Conservation (phyloP, 2,888 invertebrate species). For the Chrysina gloriosa region DNA sequence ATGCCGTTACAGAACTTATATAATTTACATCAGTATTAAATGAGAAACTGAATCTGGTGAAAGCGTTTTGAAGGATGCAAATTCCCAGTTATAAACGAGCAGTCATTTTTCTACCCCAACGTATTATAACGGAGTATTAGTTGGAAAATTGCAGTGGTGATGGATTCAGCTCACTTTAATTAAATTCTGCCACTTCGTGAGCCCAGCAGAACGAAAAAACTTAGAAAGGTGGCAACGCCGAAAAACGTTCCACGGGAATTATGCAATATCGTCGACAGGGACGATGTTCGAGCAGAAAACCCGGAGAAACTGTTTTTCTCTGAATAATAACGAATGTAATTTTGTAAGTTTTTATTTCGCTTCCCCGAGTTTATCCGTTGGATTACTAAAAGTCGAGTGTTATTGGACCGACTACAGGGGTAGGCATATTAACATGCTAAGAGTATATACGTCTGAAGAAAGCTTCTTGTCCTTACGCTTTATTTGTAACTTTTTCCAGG, state of each 20-base stretch:
- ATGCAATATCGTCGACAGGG: constrained; percentile 39
- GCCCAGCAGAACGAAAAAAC: constrained; percentile 42
- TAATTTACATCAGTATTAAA: constrained; percentile 45
- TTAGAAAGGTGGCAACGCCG: constrained; percentile 46
- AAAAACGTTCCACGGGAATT: constrained; percentile 41
- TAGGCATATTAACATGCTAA: neutral
- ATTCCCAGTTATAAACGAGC: constrained; percentile 57
- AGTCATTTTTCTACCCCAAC: constrained; percentile 55
- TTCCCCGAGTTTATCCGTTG: neutral
- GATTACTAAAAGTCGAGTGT: neutral
- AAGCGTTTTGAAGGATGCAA: constrained; percentile 53
- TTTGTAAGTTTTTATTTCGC: constrained; percentile 30
- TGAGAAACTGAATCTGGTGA: constrained; percentile 45
- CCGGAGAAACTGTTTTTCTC: constrained; percentile 30
- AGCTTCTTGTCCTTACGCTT: neutral
- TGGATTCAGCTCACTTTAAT: constrained; percentile 58
- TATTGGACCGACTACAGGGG: neutral
- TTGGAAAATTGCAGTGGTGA: constrained; percentile 57
- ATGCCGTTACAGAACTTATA: constrained; percentile 17
- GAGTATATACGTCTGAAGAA: neutral
- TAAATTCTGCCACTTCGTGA: constrained; percentile 56
- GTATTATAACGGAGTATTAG: constrained; percentile 56
- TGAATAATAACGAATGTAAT: constrained; percentile 35
- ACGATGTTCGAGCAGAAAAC: constrained; percentile 19
- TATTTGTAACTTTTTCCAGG: no score